These are phyloP conservation scores for Fissipunctia ypsillon DNA, from an alignment of 2,888 invertebrate species.

Conservation along the genomic window DNA sequence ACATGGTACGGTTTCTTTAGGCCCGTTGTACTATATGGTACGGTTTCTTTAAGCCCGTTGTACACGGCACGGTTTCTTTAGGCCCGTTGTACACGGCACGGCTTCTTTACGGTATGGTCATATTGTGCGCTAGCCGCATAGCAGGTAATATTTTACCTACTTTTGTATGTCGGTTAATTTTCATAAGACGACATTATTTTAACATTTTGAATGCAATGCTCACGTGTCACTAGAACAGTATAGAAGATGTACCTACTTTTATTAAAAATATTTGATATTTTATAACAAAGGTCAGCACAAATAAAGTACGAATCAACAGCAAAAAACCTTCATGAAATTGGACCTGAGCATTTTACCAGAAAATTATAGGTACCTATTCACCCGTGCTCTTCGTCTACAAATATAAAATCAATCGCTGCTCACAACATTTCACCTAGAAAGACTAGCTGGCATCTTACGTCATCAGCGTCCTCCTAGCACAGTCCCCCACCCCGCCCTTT, in stretches of 20 bases:
- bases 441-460: slow-evolving; percentile 11
- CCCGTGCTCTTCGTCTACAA: background rate
- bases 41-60: too few relatives aligned
- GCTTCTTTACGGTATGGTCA: too few relatives aligned
- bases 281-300: background rate
- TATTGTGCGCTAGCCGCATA: too few relatives aligned
- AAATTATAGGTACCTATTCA: background rate
- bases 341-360: background rate
- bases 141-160: too few relatives aligned
- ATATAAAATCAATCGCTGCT: background rate
- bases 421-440: slow-evolving; percentile 22
- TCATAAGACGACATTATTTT: background rate
- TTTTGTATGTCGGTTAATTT: background rate
- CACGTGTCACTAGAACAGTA: background rate
- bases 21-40: too few relatives aligned
- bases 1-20: too few relatives aligned
- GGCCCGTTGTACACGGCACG: too few relatives aligned
- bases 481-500: slow-evolving; percentile 17
- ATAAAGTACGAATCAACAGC: background rate
- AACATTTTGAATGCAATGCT: background rate
- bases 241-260: background rate
- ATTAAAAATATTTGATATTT: background rate
- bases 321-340: background rate
- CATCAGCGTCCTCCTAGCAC: slow-evolving; percentile 13
- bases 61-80: too few relatives aligned